Evolutionary conservation across 2,113 vertebrate genomes (phyloP), one percentile per base, ranked within the genome.

Genomic region (Pontoporia blainvillei): DNA sequence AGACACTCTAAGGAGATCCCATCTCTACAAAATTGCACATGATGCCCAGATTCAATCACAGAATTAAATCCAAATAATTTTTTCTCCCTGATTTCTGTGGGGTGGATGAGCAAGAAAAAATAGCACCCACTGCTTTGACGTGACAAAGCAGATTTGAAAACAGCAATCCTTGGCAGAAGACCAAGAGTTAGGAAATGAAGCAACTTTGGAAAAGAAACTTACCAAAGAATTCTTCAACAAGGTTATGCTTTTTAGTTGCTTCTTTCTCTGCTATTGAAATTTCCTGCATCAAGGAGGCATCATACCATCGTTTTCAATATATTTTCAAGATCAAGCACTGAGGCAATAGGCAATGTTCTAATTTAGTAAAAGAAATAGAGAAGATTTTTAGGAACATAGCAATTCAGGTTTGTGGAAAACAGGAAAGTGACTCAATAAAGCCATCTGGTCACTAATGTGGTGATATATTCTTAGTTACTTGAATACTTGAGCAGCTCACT

Each of bases 401-500:
- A 66, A 87, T 75, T 92, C 21, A 46, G 23, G 29, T 91, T 88
- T 88, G n/a, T 87, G 34, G 52, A 95, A 96, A 92, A 83, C 18
- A 78, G 14, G 14, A 82, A 95, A 92, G 84, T 82, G 39, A 91
- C 10, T 86, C 76, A 79, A 46, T 41, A 71, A 96, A 90, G 34
- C 31, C 10, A 71, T 49, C 9, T 88, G 62, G 25, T 49, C 46
- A 71, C 7, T 76, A 83, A 87, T 11, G 13, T 44, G 17, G 0
- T 69, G 14, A 7, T 67, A 34, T 83, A 14, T 66, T 79, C 36
- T 92, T 64, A 94, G 34, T 41, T 73, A 41, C 4, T 21, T 61
- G 12, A 71, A 54, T 72, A 54, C 14, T 39, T 78, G 31, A 93
- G 20, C 41, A 81, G 8, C 54, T 86, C 23, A 36, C 10, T 81